Conservation (phyloP, 2,797 vertebrate genomes). For the Micrastur ruficollis region DNA sequence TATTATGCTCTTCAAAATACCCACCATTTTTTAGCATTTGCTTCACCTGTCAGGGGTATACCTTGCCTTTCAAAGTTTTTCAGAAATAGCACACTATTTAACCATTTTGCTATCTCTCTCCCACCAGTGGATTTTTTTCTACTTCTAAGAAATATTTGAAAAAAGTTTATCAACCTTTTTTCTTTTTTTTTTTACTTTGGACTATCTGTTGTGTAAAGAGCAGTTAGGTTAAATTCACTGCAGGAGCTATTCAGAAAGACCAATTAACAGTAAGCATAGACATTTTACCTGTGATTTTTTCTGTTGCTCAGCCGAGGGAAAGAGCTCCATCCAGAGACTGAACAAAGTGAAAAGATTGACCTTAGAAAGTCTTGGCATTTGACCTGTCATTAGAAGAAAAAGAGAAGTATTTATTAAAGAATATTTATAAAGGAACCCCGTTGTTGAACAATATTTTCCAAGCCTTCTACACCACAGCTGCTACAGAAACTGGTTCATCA, state of each 20-base stretch:
- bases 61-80: not conserved
- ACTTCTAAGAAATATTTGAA: not conserved
- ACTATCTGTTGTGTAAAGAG: not conserved
- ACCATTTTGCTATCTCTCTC: not conserved
- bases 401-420: not conserved
- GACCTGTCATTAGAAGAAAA: conserved; percentile 74
- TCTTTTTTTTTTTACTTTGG: not conserved
- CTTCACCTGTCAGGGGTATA: not conserved
- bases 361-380: conserved; percentile 88
- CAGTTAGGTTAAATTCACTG: not conserved
- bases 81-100: not conserved
- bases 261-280: not conserved
- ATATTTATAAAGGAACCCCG: not conserved
- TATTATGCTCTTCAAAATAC: not conserved
- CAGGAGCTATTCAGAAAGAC: not conserved
- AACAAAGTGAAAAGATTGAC: conserved; percentile 91
- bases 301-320: conserved; percentile 76
- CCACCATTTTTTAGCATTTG: not conserved
- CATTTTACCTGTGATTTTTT: conserved; percentile 74
- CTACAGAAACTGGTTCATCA: not conserved
- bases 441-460: not conserved
- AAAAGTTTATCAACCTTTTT: not conserved
- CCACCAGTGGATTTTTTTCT: not conserved
- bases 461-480: not conserved
- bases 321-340: conserved; percentile 96